Evolutionary conservation across 2,797 vertebrate species (phyloP).

Genomic region (Melanotaenia nigrans): DNA sequence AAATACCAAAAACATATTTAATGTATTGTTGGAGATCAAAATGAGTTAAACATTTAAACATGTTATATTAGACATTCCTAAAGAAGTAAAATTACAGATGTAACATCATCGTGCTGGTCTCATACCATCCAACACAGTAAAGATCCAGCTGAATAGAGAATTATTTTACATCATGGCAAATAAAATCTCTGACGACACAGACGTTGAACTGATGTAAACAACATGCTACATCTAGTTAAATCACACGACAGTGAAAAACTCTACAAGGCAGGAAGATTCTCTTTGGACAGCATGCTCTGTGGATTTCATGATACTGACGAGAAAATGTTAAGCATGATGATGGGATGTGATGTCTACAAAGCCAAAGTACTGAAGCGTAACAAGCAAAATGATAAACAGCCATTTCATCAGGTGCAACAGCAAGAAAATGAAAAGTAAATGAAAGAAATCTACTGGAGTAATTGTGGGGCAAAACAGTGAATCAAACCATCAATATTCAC

Average conservation of each 20-base stretch:
- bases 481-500: constrained; percentile 57
- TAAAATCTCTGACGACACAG: constrained; percentile 35
- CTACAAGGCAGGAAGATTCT: constrained; percentile 48
- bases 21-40: neutral
- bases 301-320: constrained; percentile 54
- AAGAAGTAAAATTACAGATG: constrained; percentile 1
- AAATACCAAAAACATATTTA: neutral
- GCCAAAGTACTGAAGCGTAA: constrained; percentile 49
- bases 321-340: constrained; percentile 64
- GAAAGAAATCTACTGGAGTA: constrained; percentile 54
- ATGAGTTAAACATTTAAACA: neutral
- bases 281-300: constrained; percentile 68
- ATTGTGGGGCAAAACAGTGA: constrained; percentile 43
- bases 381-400: constrained; percentile 70
- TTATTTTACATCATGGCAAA: constrained; percentile 29
- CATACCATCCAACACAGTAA: neutral
- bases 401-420: constrained; percentile 70
- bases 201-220: constrained; percentile 28
- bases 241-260: constrained; percentile 52
- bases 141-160: constrained; percentile 21
- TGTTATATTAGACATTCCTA: neutral
- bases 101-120: constrained; percentile 9
- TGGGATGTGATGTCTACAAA: constrained; percentile 63
- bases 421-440: constrained; percentile 59
- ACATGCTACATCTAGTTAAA: constrained; percentile 58